Conservation (phyloP, 2,797 vertebrate genomes). For the Iguana delicatissima region DNA sequence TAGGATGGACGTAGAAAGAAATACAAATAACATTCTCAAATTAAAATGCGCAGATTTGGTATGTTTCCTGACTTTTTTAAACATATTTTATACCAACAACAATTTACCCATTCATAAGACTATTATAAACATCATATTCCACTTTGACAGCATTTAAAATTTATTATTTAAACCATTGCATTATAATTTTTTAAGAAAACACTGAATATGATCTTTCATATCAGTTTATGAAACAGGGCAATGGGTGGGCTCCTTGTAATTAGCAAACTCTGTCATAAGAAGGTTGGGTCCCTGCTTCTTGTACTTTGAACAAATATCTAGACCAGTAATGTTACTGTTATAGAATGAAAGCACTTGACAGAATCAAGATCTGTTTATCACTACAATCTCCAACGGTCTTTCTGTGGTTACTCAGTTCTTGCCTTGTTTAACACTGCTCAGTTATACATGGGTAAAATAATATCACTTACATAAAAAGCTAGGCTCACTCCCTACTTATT, state of each 20-base stretch:
- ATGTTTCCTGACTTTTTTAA: background rate
- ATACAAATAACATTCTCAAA: background rate
- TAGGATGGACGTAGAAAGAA: background rate
- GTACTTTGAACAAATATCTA: background rate
- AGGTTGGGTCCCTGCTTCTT: background rate
- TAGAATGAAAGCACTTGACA: background rate
- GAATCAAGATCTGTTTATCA: background rate
- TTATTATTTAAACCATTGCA: too few species aligned
- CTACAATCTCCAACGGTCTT: background rate
- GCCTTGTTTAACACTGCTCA: background rate
- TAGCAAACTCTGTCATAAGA: background rate
- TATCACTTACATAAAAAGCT: background rate
- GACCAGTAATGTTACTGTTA: background rate
- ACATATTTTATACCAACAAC: too few species aligned
- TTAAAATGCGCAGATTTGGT: background rate
- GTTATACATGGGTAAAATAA: too few species aligned
- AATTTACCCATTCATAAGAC: background rate
- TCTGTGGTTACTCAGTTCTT: background rate
- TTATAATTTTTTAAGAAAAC: background rate
- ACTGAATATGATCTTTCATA: too few species aligned
- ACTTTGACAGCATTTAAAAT: too few species aligned
- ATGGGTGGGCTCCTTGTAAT: background rate
- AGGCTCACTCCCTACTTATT: background rate
- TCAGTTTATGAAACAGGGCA: background rate
- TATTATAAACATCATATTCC: background rate